A percentile compares a stretch with the other conserved stretches of the same genome.
Evolutionary conservation across 2,888 invertebrate species (phyloP).

Genomic region (Fragum whitleyi): DNA sequence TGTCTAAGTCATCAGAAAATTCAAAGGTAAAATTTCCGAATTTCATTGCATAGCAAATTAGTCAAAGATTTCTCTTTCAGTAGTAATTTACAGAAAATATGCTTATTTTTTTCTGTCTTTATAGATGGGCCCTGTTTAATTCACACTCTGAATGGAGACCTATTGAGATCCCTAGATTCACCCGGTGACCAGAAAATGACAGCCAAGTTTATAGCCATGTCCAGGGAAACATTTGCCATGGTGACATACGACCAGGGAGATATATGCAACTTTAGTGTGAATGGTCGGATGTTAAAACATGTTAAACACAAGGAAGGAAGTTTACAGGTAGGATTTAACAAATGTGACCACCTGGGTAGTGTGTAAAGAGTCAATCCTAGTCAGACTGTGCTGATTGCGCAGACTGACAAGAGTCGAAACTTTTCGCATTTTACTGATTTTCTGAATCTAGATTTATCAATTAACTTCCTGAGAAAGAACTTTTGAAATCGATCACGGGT

Average conservation of each 20-base stretch:
- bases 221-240: slow-evolving; percentile 97
- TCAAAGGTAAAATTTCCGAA: no score
- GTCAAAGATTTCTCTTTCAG: no score
- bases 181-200: slow-evolving; percentile 88
- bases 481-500: neutral
- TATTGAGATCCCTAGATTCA: slow-evolving; percentile 95
- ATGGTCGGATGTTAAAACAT: slow-evolving; percentile 94
- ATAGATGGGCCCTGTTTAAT: slow-evolving; percentile 97
- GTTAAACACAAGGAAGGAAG: slow-evolving; percentile 96
- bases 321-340: slow-evolving; percentile 90
- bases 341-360: no score
- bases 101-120: slow-evolving; percentile 27
- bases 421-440: no score
- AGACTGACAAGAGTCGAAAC: no score
- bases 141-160: slow-evolving; percentile 98
- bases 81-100: no score
- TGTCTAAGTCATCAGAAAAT: no score
- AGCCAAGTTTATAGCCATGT: slow-evolving; percentile 96
- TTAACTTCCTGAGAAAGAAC: neutral
- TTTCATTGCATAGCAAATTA: no score
- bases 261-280: slow-evolving; percentile 97
- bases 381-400: no score
- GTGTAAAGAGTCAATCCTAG: no score
- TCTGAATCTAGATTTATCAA: no score
- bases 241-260: slow-evolving; percentile 96